A percentile compares a stretch with the other conserved stretches of the same genome.
These are phyloP conservation scores for Chaetodon trifasciatus DNA, from an alignment of 2,797 vertebrate species.

Conservation along the genomic window DNA sequence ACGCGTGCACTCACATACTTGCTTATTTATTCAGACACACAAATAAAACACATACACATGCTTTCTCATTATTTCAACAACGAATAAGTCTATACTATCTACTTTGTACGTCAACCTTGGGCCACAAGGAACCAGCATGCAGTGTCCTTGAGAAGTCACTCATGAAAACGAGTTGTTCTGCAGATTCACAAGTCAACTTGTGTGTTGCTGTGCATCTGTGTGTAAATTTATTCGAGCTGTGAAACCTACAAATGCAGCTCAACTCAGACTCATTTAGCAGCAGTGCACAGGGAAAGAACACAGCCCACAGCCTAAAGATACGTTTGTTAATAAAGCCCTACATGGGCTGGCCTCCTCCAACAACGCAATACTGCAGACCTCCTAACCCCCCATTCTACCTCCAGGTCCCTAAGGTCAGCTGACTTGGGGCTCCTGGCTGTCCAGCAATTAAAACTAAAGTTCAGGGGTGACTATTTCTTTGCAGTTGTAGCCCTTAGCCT, in stretches of 20 bases:
- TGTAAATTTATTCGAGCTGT: not conserved
- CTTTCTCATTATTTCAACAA: not conserved
- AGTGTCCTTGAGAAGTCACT: not conserved
- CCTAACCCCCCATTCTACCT: too few relatives aligned
- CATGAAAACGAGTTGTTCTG: not conserved
- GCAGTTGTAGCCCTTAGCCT: too few relatives aligned
- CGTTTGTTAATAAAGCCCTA: too few relatives aligned
- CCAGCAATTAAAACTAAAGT: too few relatives aligned
- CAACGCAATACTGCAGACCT: too few relatives aligned
- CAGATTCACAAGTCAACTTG: not conserved
- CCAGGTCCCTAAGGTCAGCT: too few relatives aligned
- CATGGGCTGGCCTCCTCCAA: too few relatives aligned
- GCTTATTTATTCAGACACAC: not conserved
- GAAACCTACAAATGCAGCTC: not conserved
- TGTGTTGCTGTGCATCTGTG: not conserved
- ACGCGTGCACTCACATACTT: not conserved
- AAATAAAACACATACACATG: not conserved
- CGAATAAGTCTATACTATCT: not conserved
- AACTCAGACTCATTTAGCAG: conserved; percentile 4
- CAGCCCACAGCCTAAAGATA: not conserved
- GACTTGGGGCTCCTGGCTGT: too few relatives aligned
- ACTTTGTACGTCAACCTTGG: not conserved
- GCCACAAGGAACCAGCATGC: not conserved
- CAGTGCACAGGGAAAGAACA: not conserved
- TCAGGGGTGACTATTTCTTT: too few relatives aligned